Conservation (phyloP, 2,888 invertebrate genomes). For the Sarcophaga variegata region DNA sequence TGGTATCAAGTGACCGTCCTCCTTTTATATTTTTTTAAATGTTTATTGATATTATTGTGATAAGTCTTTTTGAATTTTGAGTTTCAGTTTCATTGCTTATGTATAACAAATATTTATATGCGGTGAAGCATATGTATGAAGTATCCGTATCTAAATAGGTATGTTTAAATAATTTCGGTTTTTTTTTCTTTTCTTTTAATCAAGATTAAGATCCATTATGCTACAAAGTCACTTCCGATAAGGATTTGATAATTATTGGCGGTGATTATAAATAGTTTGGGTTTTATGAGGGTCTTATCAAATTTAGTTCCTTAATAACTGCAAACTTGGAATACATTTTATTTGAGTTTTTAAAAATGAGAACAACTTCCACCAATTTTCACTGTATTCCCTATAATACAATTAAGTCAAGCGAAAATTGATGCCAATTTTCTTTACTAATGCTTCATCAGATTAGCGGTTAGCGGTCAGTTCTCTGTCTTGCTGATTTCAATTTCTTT, state of each 20-base stretch:
- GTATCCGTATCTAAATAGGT: background rate
- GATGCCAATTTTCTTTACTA: too few relatives aligned
- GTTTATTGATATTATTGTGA: conserved; percentile 23
- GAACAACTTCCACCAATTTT: too few relatives aligned
- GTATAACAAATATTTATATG: background rate
- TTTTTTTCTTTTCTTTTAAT: background rate
- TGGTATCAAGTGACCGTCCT: background rate
- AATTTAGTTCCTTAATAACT: background rate
- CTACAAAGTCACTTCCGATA: conserved; percentile 45
- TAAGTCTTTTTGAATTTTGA: conserved; percentile 31
- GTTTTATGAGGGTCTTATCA: background rate
- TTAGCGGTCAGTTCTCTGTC: too few relatives aligned
- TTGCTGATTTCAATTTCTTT: too few relatives aligned
- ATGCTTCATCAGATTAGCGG: too few relatives aligned
- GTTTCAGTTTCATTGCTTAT: background rate
- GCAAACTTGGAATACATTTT: background rate
- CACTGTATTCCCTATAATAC: too few relatives aligned
- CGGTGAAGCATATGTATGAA: background rate
- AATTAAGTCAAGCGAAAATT: too few relatives aligned
- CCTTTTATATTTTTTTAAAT: background rate
- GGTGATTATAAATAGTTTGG: background rate
- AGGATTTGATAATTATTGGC: background rate
- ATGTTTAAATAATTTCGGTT: background rate
- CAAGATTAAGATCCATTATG: conserved; percentile 6
- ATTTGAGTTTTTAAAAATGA: background rate